Evolutionary conservation across 2,113 vertebrate species (phyloP).

Genomic region (chimpanzee (Pan troglodytes)): NHGRI_mPanTro3-v2.1_pri NC_072409.2:27634001-27634500

Average conservation of each 20-base stretch:
- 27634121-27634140: neutral
- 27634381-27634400: neutral
- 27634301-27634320: neutral
- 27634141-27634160: neutral
- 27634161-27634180: neutral
- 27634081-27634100: neutral
- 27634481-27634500: neutral
- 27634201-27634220: neutral
- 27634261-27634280: neutral
- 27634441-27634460: neutral
- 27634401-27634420: neutral
- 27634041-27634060: neutral
- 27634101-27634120: neutral
- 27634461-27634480: neutral
- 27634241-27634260: neutral
- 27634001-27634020: constrained; percentile 8
- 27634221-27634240: no score
- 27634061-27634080: neutral
- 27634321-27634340: neutral
- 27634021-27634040: neutral
- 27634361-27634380: neutral
- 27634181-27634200: neutral
- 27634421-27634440: neutral
- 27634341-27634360: neutral
- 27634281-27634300: neutral